Base-by-base conservation (phyloP, 2,888 invertebrate genomes). In the Eumerus sabulonum region DNA sequence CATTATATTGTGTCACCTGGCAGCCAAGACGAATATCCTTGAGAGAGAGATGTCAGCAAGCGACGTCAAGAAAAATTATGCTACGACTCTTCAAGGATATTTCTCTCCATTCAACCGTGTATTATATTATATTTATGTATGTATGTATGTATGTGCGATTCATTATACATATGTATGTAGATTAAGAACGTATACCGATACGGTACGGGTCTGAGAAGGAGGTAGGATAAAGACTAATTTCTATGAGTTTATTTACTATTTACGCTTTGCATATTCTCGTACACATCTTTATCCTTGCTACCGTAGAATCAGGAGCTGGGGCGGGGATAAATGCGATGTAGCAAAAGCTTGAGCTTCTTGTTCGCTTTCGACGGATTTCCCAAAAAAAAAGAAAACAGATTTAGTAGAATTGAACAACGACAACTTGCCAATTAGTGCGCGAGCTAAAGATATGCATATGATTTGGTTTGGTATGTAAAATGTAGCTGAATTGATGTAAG, bases 21-120 rank as follows among this genome's bases (percentile, higher is more conserved):
- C 71, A 64, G 42, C 67, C 27, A 27, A 27, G 67, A 59, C 62
- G 53, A 63, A 54, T 17, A 77, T 77, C 77, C 77, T 77, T 77
- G 77, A 77, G 57, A 48, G 27, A 36, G 62, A 54, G 56, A 77
- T 63, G 45, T 72, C 67, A 62, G 51, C 9, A 17, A 7, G 19
- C 4, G 45, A 48, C 38, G n/a, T n/a, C n/a, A n/a, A n/a, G n/a
- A n/a, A 35, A 27, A 16, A 60, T 50, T 44, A 59, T 59, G 51
- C 18, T 62, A 36, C 56, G 40, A 5, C 27, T 27, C 35, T 51
- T 68, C 73, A 77, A 77, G 77, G 73, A 63, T 73, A 72, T 62
- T 4, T 27, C 27, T 7, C 2, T 27, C 27, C 27, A 27, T 27
- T 7, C 27, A 27, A 77, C n/a, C n/a, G n/a, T n/a, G n/a, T n/a